These are phyloP conservation scores for Trogon melanurus DNA, from an alignment of 2,113 vertebrate genomes.

Conservation along the genomic window DNA sequence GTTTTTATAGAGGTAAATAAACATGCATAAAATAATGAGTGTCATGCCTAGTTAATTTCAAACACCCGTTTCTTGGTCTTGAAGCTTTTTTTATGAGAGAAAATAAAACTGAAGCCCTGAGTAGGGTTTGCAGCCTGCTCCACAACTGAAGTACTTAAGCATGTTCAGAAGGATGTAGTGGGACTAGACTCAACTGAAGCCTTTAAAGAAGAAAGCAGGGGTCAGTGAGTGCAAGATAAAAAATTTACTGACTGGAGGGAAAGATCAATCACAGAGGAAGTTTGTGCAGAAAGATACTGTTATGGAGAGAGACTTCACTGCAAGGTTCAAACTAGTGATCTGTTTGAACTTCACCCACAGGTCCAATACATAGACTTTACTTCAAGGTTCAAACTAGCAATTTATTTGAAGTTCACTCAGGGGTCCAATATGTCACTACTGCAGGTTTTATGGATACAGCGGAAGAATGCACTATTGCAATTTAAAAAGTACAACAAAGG, in stretches of 20 bases:
- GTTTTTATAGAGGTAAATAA: not conserved
- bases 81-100: not conserved
- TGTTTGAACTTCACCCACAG: no score
- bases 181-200: not conserved
- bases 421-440: no score
- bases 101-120: not conserved
- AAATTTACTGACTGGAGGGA: not conserved
- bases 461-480: no score
- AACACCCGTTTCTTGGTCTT: not conserved
- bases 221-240: not conserved
- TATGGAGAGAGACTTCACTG: no score
- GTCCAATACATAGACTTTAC: no score
- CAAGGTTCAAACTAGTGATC: no score
- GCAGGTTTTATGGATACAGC: no score
- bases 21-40: not conserved
- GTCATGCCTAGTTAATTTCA: accelerated
- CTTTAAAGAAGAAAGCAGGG: not conserved
- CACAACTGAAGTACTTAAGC: not conserved
- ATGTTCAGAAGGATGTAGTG: not conserved
- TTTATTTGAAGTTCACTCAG: no score
- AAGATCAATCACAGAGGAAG: not conserved
- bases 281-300: not conserved
- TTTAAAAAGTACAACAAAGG: no score
- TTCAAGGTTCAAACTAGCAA: no score
- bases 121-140: not conserved